Conservation (phyloP, 1,140 invertebrate species). For the Drosophila quadrilineata region DNA sequence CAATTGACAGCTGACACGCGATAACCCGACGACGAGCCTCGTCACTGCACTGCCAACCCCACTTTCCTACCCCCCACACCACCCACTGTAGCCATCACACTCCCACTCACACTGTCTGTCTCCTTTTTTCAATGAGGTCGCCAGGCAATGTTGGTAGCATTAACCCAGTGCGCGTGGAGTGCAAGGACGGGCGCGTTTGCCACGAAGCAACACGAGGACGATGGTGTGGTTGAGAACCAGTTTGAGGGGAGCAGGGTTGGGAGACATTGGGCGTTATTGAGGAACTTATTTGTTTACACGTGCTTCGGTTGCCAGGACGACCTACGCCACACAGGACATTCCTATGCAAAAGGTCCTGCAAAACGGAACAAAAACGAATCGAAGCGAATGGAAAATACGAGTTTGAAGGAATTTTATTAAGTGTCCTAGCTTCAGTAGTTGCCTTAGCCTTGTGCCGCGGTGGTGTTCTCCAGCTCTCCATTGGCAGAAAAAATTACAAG, state of each 20-base stretch:
- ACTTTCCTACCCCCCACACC: background rate
- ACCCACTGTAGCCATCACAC: too few species aligned
- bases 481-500: background rate
- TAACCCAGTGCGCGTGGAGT: constrained; percentile 68
- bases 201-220: too few species aligned
- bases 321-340: constrained; percentile 23
- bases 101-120: too few species aligned
- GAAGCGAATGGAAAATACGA: constrained; percentile 11
- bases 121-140: too few species aligned
- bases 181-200: constrained; percentile 66
- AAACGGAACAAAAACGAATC: constrained; percentile 19
- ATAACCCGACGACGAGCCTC: too few species aligned
- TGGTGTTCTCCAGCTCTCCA: constrained; percentile 19
- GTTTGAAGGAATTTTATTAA: constrained; percentile 33
- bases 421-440: constrained; percentile 31
- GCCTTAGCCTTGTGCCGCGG: constrained; percentile 28
- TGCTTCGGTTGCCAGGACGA: constrained; percentile 26
- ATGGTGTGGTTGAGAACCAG: too few species aligned
- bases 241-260: too few species aligned
- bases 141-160: constrained; percentile 23
- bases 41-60: background rate
- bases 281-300: constrained; percentile 45
- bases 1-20: constrained; percentile 20
- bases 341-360: constrained; percentile 30
- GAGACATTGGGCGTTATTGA: too few species aligned